A percentile compares a stretch with the other conserved stretches of the same genome.
These are phyloP conservation scores for Procavia capensis DNA, from an alignment of 2,113 vertebrate species.

Conservation along the genomic window DNA sequence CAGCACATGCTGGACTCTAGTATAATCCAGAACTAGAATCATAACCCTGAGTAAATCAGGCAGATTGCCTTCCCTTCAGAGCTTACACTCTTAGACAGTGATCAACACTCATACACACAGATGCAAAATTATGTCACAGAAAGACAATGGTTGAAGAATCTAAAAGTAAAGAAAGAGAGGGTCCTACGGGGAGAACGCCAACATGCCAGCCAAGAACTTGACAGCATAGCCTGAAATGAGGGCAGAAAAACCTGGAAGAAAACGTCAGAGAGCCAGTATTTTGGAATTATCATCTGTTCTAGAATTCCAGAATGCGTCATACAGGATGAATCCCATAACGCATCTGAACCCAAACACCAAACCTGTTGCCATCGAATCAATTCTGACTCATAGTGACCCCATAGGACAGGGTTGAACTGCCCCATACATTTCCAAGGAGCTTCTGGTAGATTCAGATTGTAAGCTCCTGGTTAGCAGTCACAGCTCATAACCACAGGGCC, in stretches of 20 bases:
- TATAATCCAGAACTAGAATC: not conserved
- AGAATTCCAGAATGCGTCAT: not conserved
- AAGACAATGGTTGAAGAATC: not conserved
- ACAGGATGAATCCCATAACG: not conserved
- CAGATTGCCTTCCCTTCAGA: not conserved
- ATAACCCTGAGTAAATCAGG: not conserved
- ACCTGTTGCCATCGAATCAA: too few relatives aligned
- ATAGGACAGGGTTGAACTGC: too few relatives aligned
- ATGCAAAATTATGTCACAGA: not conserved
- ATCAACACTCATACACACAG: not conserved
- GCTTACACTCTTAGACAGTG: not conserved
- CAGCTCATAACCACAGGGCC: too few relatives aligned
- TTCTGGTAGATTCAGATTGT: too few relatives aligned
- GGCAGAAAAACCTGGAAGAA: conserved; percentile 38
- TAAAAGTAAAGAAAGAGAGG: not conserved
- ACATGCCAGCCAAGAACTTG: not conserved
- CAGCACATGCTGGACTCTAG: not conserved
- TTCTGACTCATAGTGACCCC: too few relatives aligned
- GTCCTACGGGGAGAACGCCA: not conserved
- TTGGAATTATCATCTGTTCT: not conserved
- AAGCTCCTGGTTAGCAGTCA: too few relatives aligned
- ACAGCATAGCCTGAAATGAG: too few relatives aligned
- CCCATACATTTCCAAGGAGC: too few relatives aligned
- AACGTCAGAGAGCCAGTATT: not conserved
- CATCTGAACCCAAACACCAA: too few relatives aligned